Evolutionary conservation across 2,113 vertebrate species (phyloP), one percentile per base, ranked within the genome.

Genomic region (Alaudala cheleensis): DNA sequence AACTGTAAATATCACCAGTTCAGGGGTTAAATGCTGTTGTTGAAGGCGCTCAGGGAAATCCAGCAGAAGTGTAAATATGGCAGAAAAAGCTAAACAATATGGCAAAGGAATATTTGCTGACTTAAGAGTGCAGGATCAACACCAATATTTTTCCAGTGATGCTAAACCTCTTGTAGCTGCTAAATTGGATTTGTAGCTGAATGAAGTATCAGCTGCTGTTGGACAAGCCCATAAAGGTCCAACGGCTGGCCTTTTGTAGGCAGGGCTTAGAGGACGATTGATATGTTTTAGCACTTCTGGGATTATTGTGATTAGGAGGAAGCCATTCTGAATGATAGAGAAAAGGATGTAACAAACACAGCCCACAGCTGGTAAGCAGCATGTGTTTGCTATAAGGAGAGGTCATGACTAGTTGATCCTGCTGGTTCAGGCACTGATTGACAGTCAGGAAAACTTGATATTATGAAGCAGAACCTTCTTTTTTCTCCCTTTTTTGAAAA

Each of bases 121-220:
- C 95, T 98, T 96, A 94, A 96, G 96, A 97, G 91, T 80, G 92
- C 90, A 96, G 96, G 96, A 97, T 97, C 98, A 98, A 97, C 97
- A 97, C 97, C 97, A 97, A 95, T 98, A 98, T 97, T 98, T 98
- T 98, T 98, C 97, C 97, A 97, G 97, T 95, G 97, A 98, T 97
- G 97, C 97, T 98, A 98, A 98, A 98, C 97, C 97, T 98, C 98
- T 98, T 98, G 95, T 98, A 98, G 96, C 97, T 98, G 97, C 98
- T 98, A 98, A 99, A 99, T 98, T 99, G 98, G 98, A 99, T 99
- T 99, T 99, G 98, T 98, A 97, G 97, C 95, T 98, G 98, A 99
- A 99, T 98, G 96, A 98, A 98, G 97, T 98, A 98, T 99, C 98
- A 97, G 98, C 98, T 98, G 97, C 98, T 98, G 96, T 97, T 96